Conservation (phyloP, 2,797 vertebrate species). For the Gephyroberyx darwinii region DNA sequence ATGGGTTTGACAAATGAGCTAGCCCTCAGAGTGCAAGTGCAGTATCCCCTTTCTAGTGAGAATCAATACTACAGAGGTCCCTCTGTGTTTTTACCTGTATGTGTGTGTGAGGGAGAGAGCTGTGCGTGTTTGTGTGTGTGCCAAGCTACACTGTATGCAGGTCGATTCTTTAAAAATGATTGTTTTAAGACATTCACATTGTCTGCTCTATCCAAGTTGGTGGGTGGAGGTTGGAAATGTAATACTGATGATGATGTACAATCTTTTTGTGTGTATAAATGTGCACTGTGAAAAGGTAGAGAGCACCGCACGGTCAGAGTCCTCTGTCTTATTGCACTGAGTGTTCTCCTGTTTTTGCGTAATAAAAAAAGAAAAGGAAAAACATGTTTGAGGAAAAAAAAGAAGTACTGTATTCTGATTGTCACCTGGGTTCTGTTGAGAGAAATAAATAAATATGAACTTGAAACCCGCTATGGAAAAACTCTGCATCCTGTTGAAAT, state of each 20-base stretch:
- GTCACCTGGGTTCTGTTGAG: slow-evolving; percentile 83
- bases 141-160: slow-evolving; percentile 82
- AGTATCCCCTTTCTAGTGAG: slow-evolving; percentile 68
- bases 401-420: slow-evolving; percentile 84
- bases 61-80: slow-evolving; percentile 64
- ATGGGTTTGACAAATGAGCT: slow-evolving; percentile 64
- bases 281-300: slow-evolving; percentile 95
- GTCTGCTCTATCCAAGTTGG: slow-evolving; percentile 80
- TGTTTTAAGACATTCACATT: slow-evolving; percentile 91
- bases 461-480: slow-evolving; percentile 72
- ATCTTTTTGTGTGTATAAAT: slow-evolving; percentile 90
- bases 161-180: slow-evolving; percentile 81
- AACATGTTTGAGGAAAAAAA: slow-evolving; percentile 75
- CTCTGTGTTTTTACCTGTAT: slow-evolving; percentile 64
- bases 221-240: slow-evolving; percentile 87
- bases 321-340: slow-evolving; percentile 98
- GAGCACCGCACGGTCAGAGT: slow-evolving; percentile 93
- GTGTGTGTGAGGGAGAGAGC: slow-evolving; percentile 43
- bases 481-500: slow-evolving; percentile 25
- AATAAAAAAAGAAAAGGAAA: slow-evolving; percentile 64
- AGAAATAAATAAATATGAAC: slow-evolving; percentile 85
- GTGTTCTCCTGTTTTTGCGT: slow-evolving; percentile 85
- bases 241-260: slow-evolving; percentile 90
- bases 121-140: slow-evolving; percentile 57
- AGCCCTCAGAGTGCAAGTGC: slow-evolving; percentile 65